phyloP scores from a whole-genome alignment of 2,888 invertebrate genomes.

The Acronicta psi region DNA sequence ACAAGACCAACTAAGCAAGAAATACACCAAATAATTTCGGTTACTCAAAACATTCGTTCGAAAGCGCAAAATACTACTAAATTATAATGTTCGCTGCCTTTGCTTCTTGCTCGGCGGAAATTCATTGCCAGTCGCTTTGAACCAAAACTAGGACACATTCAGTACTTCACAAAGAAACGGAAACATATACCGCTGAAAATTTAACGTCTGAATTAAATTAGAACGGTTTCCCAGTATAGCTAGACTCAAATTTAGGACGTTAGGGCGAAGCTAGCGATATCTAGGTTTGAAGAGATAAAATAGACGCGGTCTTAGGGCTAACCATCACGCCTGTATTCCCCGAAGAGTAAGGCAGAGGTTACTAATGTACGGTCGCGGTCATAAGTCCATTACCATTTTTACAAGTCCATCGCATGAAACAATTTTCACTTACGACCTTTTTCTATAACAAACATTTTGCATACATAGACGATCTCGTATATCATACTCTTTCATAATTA shows the following conservation, averaged over 20 bases:
- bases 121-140: slow-evolving; percentile 6
- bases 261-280: slow-evolving; percentile 11
- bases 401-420: too few species aligned
- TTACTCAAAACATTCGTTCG: not conserved
- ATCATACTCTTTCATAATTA: too few species aligned
- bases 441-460: too few species aligned
- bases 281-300: not conserved
- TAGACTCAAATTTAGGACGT: slow-evolving; percentile 31
- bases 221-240: slow-evolving; percentile 11
- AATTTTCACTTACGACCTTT: too few species aligned
- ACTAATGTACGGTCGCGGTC: too few species aligned
- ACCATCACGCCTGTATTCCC: too few species aligned
- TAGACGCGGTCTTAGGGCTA: slow-evolving; percentile 1
- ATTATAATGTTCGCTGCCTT: not conserved
- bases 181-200: slow-evolving; percentile 16
- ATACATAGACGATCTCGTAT: too few species aligned
- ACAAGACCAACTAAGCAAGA: too few species aligned
- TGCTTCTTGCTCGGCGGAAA: slow-evolving; percentile 9
- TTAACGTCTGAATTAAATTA: slow-evolving; percentile 40
- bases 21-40: not conserved
- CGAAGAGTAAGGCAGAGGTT: too few species aligned
- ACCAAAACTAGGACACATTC: slow-evolving; percentile 32
- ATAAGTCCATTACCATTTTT: too few species aligned
- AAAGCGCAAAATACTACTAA: not conserved
- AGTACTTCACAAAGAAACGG: slow-evolving; percentile 35